phyloP scores from a whole-genome alignment of 2,113 vertebrate genomes.

The Calypte anna region DNA sequence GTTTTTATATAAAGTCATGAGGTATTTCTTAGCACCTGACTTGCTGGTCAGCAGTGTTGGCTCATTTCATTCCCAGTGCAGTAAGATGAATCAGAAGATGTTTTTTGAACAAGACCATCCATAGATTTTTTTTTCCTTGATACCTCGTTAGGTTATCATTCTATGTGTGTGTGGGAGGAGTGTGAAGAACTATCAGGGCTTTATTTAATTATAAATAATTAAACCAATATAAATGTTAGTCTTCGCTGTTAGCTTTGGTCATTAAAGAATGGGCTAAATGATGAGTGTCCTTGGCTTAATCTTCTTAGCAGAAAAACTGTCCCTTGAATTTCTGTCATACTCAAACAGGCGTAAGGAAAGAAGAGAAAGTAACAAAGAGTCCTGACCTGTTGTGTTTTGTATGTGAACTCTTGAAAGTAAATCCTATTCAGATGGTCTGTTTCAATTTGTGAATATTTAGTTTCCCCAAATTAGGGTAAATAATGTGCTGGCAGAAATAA shows the following conservation, averaged over 20 bases:
- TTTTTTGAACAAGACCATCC: too few relatives aligned
- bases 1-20: neutral
- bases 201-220: neutral
- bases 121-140: too few relatives aligned
- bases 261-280: neutral
- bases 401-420: neutral
- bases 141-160: neutral
- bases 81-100: neutral
- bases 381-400: neutral
- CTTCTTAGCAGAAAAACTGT: conserved; percentile 3
- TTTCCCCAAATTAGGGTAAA: neutral
- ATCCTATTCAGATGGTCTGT: neutral
- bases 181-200: neutral
- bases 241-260: neutral
- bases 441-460: neutral
- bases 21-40: neutral
- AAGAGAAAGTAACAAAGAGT: accelerated
- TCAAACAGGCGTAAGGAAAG: neutral
- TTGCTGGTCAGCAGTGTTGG: neutral
- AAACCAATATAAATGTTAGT: neutral
- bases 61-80: neutral
- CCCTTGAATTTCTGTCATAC: neutral
- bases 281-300: neutral
- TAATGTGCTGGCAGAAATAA: neutral
- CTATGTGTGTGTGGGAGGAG: neutral